Evolutionary conservation across 2,888 invertebrate genomes (phyloP).

Genomic region (Caenorhabditis doughertyi): DNA sequence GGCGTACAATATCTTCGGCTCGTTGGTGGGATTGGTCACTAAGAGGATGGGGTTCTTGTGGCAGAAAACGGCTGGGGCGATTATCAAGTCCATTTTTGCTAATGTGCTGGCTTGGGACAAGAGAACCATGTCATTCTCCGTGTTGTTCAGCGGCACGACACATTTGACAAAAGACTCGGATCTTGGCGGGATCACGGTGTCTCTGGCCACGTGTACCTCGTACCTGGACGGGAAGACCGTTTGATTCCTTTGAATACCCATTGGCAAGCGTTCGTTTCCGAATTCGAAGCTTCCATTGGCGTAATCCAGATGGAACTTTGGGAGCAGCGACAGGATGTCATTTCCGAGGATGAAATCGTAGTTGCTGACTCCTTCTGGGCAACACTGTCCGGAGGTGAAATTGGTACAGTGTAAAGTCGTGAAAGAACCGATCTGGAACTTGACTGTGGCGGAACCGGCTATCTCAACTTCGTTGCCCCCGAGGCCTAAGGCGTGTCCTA

Average conservation of each 20-base stretch:
- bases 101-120: constrained; percentile 2
- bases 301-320: constrained; percentile 38
- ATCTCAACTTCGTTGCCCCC: constrained; percentile 22
- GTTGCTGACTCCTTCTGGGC: not conserved
- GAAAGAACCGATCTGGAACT: constrained; percentile 17
- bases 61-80: constrained; percentile 18
- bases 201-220: not conserved
- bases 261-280: constrained; percentile 8
- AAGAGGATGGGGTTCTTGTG: not conserved
- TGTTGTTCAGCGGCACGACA: not conserved
- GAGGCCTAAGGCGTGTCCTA: not conserved
- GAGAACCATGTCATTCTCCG: not conserved
- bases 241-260: not conserved
- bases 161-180: constrained; percentile 34
- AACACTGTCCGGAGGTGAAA: constrained; percentile 16
- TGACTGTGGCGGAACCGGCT: constrained; percentile 9
- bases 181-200: constrained; percentile 13
- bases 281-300: not conserved
- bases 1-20: constrained; percentile 6
- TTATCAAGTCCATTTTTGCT: not conserved
- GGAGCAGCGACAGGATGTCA: constrained; percentile 13
- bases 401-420: not conserved
- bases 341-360: constrained; percentile 51
- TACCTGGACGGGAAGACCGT: not conserved
- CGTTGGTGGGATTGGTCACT: constrained; percentile 29